phyloP scores from a whole-genome alignment of 2,797 vertebrate genomes.

The Megaceryle alcyon region DNA sequence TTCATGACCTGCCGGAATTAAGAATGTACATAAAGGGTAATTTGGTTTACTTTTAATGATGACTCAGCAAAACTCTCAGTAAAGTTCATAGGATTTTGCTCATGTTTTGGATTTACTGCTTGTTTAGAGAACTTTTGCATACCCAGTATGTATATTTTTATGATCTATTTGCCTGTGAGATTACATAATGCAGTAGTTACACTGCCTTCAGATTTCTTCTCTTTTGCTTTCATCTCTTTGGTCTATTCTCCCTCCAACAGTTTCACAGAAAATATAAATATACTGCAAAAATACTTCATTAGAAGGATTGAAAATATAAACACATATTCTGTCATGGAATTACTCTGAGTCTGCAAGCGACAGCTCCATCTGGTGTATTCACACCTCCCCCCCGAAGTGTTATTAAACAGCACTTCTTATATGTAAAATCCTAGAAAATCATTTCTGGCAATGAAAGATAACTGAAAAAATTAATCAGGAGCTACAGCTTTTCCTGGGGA shows the following conservation, averaged over 20 bases:
- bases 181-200: not conserved
- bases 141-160: not conserved
- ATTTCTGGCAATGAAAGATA: not conserved
- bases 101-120: not conserved
- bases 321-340: not conserved
- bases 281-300: not conserved
- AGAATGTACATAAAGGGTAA: not conserved
- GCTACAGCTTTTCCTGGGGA: not conserved
- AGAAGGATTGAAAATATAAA: slow-evolving; percentile 28
- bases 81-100: not conserved
- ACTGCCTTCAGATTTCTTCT: not conserved
- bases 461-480: not conserved
- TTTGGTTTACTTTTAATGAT: not conserved
- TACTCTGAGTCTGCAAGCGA: slow-evolving; percentile 14
- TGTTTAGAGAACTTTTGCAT: not conserved
- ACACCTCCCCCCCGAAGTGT: not conserved
- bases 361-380: slow-evolving; percentile 66
- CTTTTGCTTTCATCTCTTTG: not conserved
- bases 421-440: not conserved
- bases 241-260: not conserved
- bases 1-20: not conserved
- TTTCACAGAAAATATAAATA: not conserved
- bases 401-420: slow-evolving; percentile 25
- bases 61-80: not conserved
- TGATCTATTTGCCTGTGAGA: not conserved